A percentile compares a stretch with the other conserved stretches of the same genome.
phyloP scores from a whole-genome alignment of 2,797 vertebrate genomes.

The Gadopsis bispinosus region DNA sequence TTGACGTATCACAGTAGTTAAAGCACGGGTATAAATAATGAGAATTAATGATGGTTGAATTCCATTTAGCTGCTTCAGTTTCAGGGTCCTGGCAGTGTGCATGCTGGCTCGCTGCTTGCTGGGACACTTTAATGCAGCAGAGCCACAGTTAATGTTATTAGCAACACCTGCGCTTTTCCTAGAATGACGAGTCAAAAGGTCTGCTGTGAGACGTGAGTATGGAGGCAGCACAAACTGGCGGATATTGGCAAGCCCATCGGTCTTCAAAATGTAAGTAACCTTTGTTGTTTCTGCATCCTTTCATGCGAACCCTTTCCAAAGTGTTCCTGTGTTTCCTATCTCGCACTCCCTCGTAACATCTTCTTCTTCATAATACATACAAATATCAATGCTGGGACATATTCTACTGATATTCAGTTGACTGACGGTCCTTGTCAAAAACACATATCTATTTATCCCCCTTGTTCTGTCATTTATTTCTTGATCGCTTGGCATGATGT shows the following conservation, averaged over 20 bases:
- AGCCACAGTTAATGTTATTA: background rate
- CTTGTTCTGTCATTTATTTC: background rate
- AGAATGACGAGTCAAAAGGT: background rate
- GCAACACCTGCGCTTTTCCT: background rate
- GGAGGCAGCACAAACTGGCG: background rate
- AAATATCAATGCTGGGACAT: background rate
- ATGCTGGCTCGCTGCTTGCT: background rate
- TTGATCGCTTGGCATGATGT: background rate
- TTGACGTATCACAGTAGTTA: background rate
- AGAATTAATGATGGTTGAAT: background rate
- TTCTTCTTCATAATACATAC: background rate
- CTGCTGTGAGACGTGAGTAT: no score
- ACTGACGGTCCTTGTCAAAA: background rate
- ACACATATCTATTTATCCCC: background rate
- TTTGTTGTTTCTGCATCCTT: background rate
- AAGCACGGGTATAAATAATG: background rate
- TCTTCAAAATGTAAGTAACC: background rate
- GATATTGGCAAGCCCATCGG: no score
- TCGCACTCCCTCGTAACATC: background rate
- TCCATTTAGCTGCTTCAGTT: background rate
- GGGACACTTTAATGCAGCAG: background rate
- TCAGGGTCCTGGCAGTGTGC: background rate
- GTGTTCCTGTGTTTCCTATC: background rate
- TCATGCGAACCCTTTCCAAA: background rate
- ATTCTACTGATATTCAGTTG: background rate